Base-by-base conservation (phyloP, 2,888 invertebrate genomes). In the Sialis lutaria region DNA sequence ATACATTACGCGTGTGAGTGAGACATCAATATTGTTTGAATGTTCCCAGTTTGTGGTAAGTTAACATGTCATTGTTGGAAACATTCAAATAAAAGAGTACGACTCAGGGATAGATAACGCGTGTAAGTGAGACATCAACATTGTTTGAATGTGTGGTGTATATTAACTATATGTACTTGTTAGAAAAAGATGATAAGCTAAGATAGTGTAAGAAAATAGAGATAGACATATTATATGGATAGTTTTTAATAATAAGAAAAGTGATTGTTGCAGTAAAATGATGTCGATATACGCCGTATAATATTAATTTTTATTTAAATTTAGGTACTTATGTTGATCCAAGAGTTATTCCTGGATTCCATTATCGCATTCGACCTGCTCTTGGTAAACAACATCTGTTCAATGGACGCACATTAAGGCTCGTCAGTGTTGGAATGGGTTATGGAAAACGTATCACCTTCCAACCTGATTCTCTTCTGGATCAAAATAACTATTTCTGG, bases 381-480 rank as follows among this genome's bases (percentile, higher is more conserved):
- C 74, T 75, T 51, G 68, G 71, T 53, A 72, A 74, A 42, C 70
- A 74, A 37, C 74, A 75, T 54, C 67, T 83, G 6, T 83, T 82
- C 59, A 69, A 72, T 47, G 80, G 80, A 1, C 70, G 77, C 49
- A 72, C 79, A 42, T 61, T 81, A 48, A 64, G 72, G 44, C 67
- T 85, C 35, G 67, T 74, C 49, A 75, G 75, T 40, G 69, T 84
- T 51, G 84, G 84, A 7, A 74, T 79, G 68, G 84, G 85, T 12
- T 85, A 84, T 56, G 83, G 82, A 32, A 83, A 83, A 59, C 70
- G 83, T 44, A 68, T 85, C 49, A 81, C 81, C 1, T 84, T 84
- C 64, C 70, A 75, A 54, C 77, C 82, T 0, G 75, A 79, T 52
- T 70, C 72, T 3, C 62, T 73, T 13, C 67, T 75, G 47, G 63